phyloP scores from a whole-genome alignment of 2,797 vertebrate species.

The Enteromius afrohamiltoni region DNA sequence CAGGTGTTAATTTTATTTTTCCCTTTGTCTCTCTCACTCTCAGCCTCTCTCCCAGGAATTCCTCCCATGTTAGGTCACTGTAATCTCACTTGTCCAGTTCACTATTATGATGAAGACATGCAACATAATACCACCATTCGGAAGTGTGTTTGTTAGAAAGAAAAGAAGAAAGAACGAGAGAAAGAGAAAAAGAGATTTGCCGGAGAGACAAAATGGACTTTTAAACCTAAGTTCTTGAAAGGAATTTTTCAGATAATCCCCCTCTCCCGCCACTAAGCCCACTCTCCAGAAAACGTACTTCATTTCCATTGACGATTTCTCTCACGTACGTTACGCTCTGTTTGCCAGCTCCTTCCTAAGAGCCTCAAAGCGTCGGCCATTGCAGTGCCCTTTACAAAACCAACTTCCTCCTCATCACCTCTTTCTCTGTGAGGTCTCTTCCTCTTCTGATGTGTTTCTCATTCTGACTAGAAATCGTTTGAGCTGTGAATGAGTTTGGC shows the following conservation, averaged over 20 bases:
- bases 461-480: constrained; percentile 35
- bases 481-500: constrained; percentile 31
- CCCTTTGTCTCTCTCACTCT: constrained; percentile 38
- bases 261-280: constrained; percentile 34
- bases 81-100: constrained; percentile 47
- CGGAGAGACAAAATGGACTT: constrained; percentile 34
- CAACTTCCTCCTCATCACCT: constrained; percentile 40
- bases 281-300: constrained; percentile 32
- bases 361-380: constrained; percentile 34
- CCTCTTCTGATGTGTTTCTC: constrained; percentile 36
- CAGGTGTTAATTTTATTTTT: constrained; percentile 55
- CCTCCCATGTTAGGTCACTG: constrained; percentile 54
- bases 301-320: constrained; percentile 40
- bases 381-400: constrained; percentile 36
- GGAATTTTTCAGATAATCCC: constrained; percentile 45
- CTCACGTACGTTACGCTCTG: constrained; percentile 38
- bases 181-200: constrained; percentile 45
- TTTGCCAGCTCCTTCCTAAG: constrained; percentile 42
- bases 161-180: constrained; percentile 6
- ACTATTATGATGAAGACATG: constrained; percentile 46
- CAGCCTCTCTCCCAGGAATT: constrained; percentile 50
- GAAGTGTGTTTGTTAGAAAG: constrained; percentile 34
- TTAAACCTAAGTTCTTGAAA: constrained; percentile 42
- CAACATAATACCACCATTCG: constrained; percentile 48
- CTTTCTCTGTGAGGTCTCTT: constrained; percentile 28